Conservation (phyloP, 1,140 invertebrate species). For the Archegozetes longisetosus region DNA sequence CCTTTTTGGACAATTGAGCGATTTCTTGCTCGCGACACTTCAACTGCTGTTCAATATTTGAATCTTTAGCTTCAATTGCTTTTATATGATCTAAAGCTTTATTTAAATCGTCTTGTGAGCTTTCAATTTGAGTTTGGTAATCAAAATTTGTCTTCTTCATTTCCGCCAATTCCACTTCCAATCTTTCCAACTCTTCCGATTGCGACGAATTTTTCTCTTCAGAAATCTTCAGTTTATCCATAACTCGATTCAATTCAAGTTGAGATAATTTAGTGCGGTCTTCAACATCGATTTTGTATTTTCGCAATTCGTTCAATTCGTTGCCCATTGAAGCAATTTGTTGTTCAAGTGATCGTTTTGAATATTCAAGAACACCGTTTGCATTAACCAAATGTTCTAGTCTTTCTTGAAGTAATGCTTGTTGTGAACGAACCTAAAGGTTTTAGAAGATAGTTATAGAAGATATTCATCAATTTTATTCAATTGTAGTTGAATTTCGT, state of each 20-base stretch:
- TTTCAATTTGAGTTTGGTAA: not conserved
- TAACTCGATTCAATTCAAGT: not conserved
- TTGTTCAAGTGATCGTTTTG: slow-evolving; percentile 8
- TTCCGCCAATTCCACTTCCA: not conserved
- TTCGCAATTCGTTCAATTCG: not conserved
- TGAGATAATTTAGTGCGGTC: not conserved
- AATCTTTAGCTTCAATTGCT: not conserved
- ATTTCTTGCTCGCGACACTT: slow-evolving; percentile 2
- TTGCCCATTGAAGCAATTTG: not conserved
- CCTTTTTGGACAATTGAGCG: not conserved
- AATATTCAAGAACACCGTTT: slow-evolving; percentile 11
- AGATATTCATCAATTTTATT: not conserved
- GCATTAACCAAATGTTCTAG: slow-evolving; percentile 12
- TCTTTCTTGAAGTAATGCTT: slow-evolving; percentile 11
- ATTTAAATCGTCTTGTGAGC: not conserved
- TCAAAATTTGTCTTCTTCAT: not conserved
- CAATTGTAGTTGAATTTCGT: not conserved
- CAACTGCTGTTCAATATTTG: not conserved
- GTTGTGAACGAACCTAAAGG: slow-evolving; percentile 11
- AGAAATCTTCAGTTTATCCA: not conserved
- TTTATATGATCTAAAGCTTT: not conserved
- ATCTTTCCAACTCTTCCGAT: not conserved
- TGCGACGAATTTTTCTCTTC: not conserved
- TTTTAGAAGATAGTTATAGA: not conserved
- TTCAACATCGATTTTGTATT: not conserved